A percentile compares a stretch with the other conserved stretches of the same genome.
Conservation (phyloP, 2,113 vertebrate species). For the Phalacrocorax pelagicus region DNA sequence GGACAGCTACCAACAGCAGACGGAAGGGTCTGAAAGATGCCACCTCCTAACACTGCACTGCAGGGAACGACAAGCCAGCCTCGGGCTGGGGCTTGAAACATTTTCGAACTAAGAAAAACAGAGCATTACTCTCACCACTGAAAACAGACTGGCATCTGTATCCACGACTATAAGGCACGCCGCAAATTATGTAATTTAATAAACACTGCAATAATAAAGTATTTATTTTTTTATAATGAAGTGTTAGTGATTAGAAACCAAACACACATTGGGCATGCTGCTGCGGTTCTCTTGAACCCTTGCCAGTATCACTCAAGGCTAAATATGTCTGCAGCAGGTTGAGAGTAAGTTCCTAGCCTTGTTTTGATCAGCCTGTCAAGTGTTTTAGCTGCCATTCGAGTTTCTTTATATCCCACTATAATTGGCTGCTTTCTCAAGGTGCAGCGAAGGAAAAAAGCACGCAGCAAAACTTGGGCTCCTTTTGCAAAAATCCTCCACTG, state of each 20-base stretch:
- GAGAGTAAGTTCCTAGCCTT: constrained; percentile 57
- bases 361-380: constrained; percentile 70
- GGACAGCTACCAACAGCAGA: constrained; percentile 30
- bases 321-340: constrained; percentile 65
- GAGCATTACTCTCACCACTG: background rate
- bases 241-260: constrained; percentile 72
- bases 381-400: constrained; percentile 61
- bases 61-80: background rate
- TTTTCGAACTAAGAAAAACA: background rate
- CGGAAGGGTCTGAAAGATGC: background rate
- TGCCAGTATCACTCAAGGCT: constrained; percentile 71
- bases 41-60: constrained; percentile 9
- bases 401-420: constrained; percentile 69
- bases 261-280: constrained; percentile 60
- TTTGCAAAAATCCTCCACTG: constrained; percentile 41
- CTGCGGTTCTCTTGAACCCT: constrained; percentile 69
- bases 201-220: constrained; percentile 70
- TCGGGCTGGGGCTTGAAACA: background rate
- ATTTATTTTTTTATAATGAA: constrained; percentile 75
- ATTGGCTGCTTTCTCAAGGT: constrained; percentile 71
- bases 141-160: constrained; percentile 56
- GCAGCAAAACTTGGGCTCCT: constrained; percentile 3
- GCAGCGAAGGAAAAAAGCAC: constrained; percentile 32
- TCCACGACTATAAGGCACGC: constrained; percentile 14
- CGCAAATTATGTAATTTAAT: constrained; percentile 66